These are phyloP conservation scores for Callorhinus ursinus DNA, from an alignment of 2,113 vertebrate genomes.

Conservation along the genomic window DNA sequence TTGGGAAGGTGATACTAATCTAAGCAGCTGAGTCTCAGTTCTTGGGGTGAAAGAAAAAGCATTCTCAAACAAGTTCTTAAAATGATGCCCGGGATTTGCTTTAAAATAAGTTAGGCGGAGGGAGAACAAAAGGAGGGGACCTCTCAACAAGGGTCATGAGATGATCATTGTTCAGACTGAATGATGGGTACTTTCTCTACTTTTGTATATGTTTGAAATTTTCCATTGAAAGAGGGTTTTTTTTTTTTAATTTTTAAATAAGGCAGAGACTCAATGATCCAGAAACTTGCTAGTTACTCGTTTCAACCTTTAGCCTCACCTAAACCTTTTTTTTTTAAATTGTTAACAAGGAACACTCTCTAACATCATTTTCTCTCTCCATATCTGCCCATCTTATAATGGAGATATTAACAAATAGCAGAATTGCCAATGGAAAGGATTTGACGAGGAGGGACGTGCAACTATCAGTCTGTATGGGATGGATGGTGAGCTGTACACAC, in stretches of 20 bases:
- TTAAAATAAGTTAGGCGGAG: slow-evolving; percentile 12
- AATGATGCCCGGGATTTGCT: background rate
- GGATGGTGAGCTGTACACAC: no score
- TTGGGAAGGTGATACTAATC: slow-evolving; percentile 40
- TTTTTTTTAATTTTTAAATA: background rate
- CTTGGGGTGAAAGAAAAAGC: background rate
- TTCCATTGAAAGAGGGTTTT: background rate
- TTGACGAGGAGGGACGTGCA: background rate
- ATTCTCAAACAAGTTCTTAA: slow-evolving; percentile 3
- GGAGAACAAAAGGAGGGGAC: background rate
- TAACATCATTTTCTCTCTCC: background rate
- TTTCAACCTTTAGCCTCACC: slow-evolving; percentile 45
- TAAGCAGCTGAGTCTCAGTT: background rate
- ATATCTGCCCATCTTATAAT: background rate
- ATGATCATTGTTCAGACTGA: background rate
- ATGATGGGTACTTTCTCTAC: background rate
- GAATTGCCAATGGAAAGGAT: background rate
- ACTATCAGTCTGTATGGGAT: background rate
- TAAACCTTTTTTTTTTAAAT: background rate
- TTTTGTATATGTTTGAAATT: background rate
- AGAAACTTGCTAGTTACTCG: slow-evolving; percentile 44
- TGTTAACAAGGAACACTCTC: background rate
- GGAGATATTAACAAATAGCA: background rate
- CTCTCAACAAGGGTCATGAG: background rate
- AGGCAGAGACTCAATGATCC: background rate